A percentile compares a stretch with the other conserved stretches of the same genome.
These are phyloP conservation scores for Drosophila testacea DNA, from an alignment of 2,888 invertebrate species.

Conservation along the genomic window DNA sequence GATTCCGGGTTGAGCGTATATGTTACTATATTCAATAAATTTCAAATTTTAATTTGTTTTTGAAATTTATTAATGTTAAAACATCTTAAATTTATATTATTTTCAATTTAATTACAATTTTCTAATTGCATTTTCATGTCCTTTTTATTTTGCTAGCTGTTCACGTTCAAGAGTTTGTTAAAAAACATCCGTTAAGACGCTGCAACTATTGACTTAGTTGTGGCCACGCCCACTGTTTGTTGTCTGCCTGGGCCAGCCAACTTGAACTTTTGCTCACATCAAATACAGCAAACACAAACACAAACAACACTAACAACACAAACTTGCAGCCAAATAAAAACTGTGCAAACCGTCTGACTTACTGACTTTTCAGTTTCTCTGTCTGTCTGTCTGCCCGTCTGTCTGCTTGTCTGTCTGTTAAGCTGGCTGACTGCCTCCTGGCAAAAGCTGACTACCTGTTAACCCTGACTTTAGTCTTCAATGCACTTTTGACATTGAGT, in stretches of 20 bases:
- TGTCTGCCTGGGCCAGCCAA: constrained; percentile 44
- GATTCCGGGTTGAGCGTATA: background rate
- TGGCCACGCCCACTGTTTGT: constrained; percentile 53
- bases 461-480: constrained; percentile 78
- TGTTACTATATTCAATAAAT: background rate
- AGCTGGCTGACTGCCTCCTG: constrained; percentile 35
- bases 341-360: constrained; percentile 49
- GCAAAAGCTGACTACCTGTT: constrained; percentile 51
- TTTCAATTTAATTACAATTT: constrained; percentile 6
- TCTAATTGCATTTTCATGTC: constrained; percentile 38
- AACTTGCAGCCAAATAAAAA: constrained; percentile 21
- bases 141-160: background rate
- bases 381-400: constrained; percentile 20
- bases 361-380: constrained; percentile 37
- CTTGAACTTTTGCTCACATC: constrained; percentile 58
- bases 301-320: constrained; percentile 21
- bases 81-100: background rate
- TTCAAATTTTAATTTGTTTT: background rate
- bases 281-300: constrained; percentile 41
- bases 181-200: constrained; percentile 39
- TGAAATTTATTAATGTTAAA: background rate
- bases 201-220: constrained; percentile 45
- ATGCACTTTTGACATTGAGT: constrained; percentile 78
- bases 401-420: constrained; percentile 3
- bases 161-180: constrained; percentile 29